A percentile compares a stretch with the other conserved stretches of the same genome.
These are phyloP conservation scores for Barnardius zonarius DNA, from an alignment of 2,113 vertebrate genomes.

Conservation along the genomic window DNA sequence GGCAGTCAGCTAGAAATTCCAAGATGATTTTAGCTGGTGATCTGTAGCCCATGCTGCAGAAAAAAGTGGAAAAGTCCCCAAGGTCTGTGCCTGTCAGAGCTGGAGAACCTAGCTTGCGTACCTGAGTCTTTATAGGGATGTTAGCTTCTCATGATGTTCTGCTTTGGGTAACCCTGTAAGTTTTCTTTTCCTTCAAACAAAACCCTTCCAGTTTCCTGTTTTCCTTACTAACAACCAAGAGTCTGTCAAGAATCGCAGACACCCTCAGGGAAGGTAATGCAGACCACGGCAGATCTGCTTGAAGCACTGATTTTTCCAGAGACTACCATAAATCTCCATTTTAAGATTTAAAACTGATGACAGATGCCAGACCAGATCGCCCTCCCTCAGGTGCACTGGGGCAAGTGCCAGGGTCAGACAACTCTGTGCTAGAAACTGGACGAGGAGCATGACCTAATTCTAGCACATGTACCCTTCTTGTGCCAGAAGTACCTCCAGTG, in stretches of 20 bases:
- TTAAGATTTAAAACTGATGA: conserved; percentile 33
- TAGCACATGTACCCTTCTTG: conserved; percentile 33
- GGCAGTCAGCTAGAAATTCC: not conserved
- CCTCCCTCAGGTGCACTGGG: conserved; percentile 64
- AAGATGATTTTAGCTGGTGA: not conserved
- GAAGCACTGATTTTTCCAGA: conserved; percentile 8
- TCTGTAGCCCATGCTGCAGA: not conserved
- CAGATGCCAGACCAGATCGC: conserved; percentile 74
- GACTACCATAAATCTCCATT: conserved; percentile 11
- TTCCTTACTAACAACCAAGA: not conserved
- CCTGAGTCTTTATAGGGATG: not conserved
- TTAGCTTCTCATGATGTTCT: not conserved
- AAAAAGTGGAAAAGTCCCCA: not conserved
- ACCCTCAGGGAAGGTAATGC: not conserved
- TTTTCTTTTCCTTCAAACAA: not conserved
- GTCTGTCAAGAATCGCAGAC: conserved; percentile 15
- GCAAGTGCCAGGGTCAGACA: conserved; percentile 65
- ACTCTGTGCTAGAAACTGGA: conserved; percentile 59
- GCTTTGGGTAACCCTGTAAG: not conserved
- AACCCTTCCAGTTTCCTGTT: not conserved
- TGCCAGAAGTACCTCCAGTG: conserved; percentile 59
- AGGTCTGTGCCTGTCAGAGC: not conserved
- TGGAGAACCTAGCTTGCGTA: not conserved
- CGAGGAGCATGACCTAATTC: conserved; percentile 74
- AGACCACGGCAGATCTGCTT: not conserved